These are phyloP conservation scores for Seladonia tumulorum DNA, from an alignment of 2,888 invertebrate genomes.

Conservation along the genomic window DNA sequence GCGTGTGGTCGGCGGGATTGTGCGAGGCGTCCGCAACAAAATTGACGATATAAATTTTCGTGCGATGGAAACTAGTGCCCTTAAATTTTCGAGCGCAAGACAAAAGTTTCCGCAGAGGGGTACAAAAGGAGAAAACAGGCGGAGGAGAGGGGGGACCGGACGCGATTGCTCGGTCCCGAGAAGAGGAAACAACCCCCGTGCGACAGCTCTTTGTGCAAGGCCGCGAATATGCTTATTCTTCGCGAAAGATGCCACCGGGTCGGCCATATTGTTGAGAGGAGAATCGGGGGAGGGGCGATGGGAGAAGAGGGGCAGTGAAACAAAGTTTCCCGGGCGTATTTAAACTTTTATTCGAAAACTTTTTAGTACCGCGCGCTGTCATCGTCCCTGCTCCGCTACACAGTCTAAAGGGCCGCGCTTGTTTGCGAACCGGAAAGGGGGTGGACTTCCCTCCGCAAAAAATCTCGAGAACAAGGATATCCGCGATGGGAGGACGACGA, in stretches of 20 bases:
- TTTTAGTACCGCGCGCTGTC: slow-evolving; percentile 74
- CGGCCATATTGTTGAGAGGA: slow-evolving; percentile 74
- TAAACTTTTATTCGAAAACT: slow-evolving; percentile 84
- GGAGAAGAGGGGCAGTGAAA: slow-evolving; percentile 62
- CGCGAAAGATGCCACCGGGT: slow-evolving; percentile 43
- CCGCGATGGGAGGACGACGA: slow-evolving; percentile 2
- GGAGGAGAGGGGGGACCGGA: slow-evolving; percentile 33
- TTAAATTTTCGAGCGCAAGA: slow-evolving; percentile 67
- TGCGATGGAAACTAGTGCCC: slow-evolving; percentile 20
- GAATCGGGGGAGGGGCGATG: slow-evolving; percentile 26
- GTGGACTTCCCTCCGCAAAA: not conserved
- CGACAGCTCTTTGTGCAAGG: slow-evolving; percentile 24
- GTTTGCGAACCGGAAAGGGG: slow-evolving; percentile 61
- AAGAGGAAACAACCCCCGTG: slow-evolving; percentile 42
- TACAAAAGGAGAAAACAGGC: slow-evolving; percentile 11
- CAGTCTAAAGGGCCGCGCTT: slow-evolving; percentile 63
- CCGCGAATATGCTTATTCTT: slow-evolving; percentile 37
- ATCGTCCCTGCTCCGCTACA: slow-evolving; percentile 29
- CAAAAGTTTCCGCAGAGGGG: slow-evolving; percentile 59
- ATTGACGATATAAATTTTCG: not conserved
- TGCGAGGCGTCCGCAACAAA: not conserved
- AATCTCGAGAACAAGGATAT: slow-evolving; percentile 30
- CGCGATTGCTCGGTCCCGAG: slow-evolving; percentile 49
- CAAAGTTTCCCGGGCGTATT: slow-evolving; percentile 81
- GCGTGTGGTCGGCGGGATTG: not conserved